Conservation (phyloP, 2,797 vertebrate species). For the Phoeniculus purpureus region DNA sequence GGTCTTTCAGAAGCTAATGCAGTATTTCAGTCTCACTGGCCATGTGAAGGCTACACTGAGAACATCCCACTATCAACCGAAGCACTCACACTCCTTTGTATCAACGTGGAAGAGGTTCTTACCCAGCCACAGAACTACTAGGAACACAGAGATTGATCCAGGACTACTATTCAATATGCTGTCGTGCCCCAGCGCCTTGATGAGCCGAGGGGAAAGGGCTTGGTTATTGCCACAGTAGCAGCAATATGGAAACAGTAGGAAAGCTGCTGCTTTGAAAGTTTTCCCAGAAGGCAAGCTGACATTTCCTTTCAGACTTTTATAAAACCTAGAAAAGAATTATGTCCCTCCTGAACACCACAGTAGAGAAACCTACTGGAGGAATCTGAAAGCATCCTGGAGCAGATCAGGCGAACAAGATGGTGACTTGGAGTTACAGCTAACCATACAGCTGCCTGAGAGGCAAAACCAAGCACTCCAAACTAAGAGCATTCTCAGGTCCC, state of each 20-base stretch:
- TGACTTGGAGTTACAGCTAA: background rate
- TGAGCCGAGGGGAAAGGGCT: background rate
- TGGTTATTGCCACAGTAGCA: background rate
- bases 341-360: background rate
- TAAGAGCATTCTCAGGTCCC: background rate
- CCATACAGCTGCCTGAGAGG: background rate
- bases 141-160: background rate
- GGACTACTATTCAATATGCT: background rate
- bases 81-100: background rate
- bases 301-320: background rate
- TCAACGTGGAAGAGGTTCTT: background rate
- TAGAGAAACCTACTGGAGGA: background rate
- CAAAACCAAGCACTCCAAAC: background rate
- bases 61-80: background rate
- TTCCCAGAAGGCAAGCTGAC: background rate
- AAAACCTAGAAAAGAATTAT: background rate
- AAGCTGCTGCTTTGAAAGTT: background rate
- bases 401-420: background rate
- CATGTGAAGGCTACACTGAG: background rate
- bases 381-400: background rate
- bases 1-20: background rate
- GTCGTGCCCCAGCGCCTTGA: background rate
- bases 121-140: background rate
- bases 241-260: background rate
- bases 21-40: background rate